A percentile compares a stretch with the other conserved stretches of the same genome.
Conservation (phyloP, 1,140 invertebrate genomes). For the Pollicipes pollicipes region DNA sequence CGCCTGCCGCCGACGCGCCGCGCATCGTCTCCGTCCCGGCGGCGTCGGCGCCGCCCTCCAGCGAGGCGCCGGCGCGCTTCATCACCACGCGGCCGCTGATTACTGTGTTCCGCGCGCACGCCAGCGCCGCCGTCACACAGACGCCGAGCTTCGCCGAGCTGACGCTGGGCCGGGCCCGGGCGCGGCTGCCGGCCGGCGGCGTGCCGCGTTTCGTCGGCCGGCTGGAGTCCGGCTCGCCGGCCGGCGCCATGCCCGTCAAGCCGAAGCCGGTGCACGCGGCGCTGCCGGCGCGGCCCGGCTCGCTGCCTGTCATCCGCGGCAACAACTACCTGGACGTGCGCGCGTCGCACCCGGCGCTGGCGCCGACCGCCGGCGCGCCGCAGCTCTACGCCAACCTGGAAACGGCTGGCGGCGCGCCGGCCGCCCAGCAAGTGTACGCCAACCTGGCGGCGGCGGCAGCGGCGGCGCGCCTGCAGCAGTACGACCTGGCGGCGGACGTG, state of each 20-base stretch:
- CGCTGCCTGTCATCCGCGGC: slow-evolving; percentile 32
- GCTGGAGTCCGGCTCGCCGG: neutral
- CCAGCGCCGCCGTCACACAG: neutral
- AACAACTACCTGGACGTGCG: slow-evolving; percentile 49
- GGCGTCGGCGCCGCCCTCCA: slow-evolving; percentile 16
- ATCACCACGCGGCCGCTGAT: slow-evolving; percentile 23
- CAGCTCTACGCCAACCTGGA: too few species aligned
- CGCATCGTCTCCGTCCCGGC: slow-evolving; percentile 18
- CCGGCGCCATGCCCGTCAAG: neutral
- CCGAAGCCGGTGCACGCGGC: neutral
- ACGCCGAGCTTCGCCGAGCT: too few species aligned
- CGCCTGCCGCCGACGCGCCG: slow-evolving; percentile 15
- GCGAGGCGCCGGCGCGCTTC: slow-evolving; percentile 21
- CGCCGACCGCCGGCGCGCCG: neutral
- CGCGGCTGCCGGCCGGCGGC: too few species aligned
- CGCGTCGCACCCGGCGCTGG: slow-evolving; percentile 25
- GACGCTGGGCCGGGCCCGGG: too few species aligned
- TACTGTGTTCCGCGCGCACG: slow-evolving; percentile 23
- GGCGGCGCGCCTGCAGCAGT: neutral
- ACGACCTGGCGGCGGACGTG: neutral
- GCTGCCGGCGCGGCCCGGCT: neutral
- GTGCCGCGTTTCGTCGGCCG: neutral
- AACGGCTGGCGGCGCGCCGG: too few species aligned
- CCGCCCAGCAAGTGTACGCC: too few species aligned
- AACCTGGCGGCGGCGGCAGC: too few species aligned